These are phyloP conservation scores for Xestia ashworthii DNA, from an alignment of 2,888 invertebrate genomes.

Conservation along the genomic window DNA sequence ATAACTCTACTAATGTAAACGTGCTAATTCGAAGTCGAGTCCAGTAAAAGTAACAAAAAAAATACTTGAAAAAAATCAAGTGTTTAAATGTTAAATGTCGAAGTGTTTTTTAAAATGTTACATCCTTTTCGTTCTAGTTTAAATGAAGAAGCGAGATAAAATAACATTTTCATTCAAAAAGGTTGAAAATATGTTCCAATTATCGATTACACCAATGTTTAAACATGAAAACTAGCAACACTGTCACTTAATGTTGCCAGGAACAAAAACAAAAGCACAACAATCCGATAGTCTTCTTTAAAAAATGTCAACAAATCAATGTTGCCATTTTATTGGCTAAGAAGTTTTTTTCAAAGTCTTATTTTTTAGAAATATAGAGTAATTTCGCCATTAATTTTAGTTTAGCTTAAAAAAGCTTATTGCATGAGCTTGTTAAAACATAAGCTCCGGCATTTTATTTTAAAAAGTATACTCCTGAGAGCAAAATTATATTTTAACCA, in stretches of 20 bases:
- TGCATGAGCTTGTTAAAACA: conserved; percentile 37
- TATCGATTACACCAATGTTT: conserved; percentile 28
- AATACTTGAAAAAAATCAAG: conserved; percentile 53
- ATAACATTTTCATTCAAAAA: not conserved
- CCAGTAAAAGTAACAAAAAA: conserved; percentile 50
- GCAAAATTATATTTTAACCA: not conserved
- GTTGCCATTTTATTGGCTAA: conserved; percentile 19
- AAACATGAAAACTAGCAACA: conserved; percentile 28
- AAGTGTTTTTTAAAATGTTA: not conserved
- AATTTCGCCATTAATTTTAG: not conserved
- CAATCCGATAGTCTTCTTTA: not conserved
- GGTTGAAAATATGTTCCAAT: not conserved
- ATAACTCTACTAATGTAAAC: conserved; percentile 39
- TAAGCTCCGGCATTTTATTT: conserved; percentile 29
- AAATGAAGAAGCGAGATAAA: conserved; percentile 29
- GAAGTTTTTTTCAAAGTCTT: conserved; percentile 21
- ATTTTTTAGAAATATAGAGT: conserved; percentile 9
- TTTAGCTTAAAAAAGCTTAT: conserved; percentile 16
- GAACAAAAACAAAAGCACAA: conserved; percentile 26
- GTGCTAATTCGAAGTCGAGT: conserved; percentile 25
- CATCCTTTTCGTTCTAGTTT: conserved; percentile 1
- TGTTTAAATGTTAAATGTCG: conserved; percentile 45
- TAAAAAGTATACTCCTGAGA: not conserved
- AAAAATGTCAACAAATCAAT: conserved; percentile 10
- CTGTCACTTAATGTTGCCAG: conserved; percentile 19